Base-by-base conservation (phyloP, 2,888 invertebrate species). In the Pammene fasciana region DNA sequence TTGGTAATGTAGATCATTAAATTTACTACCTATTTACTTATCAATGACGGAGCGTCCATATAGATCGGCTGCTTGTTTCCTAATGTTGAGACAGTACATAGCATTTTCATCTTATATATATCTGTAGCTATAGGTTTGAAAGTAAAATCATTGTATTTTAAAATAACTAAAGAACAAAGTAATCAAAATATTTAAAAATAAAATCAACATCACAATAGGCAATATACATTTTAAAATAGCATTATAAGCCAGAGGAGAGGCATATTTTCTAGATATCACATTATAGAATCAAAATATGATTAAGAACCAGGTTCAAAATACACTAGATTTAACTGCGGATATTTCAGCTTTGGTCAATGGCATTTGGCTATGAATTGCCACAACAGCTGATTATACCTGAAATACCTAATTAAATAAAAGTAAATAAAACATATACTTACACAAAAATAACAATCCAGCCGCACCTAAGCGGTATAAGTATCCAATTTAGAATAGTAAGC, bases 371-470 rank as follows among this genome's bases (percentile, higher is more conserved):
- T n/a, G 13, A 11, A 11, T 41, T 16, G 64, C 34, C 6, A 50
- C 36, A 52, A 56, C 45, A 64, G 36, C 56, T 68, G 68, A 50
- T 41, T 26, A n/a, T n/a, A n/a, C n/a, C n/a, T n/a, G n/a, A 68
- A 57, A 68, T 38, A 57, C 34, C n/a, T 41, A 70, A n/a, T 46
- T 38, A 60, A 38, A 57, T 64, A 56, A 55, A 64, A 55, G 16
- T 48, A 71, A 52, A 54, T 65, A 34, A 70, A 59, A 59, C 18
- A 57, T 54, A 64, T 82, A 91, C 91, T 85, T 85, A 90, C 91
- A 83, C 83, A 87, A 50, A 87, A 62, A 87, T 77, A 88, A 87
- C 82, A 87, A 86, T 87, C 86, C 86, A 82, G 75, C 74, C 72
- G 79, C 71, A 60, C 71, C 73, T 75, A 75, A 75, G 76, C 79